Evolutionary conservation across 2,113 vertebrate species (phyloP).

Genomic region (Sander vitreus): DNA sequence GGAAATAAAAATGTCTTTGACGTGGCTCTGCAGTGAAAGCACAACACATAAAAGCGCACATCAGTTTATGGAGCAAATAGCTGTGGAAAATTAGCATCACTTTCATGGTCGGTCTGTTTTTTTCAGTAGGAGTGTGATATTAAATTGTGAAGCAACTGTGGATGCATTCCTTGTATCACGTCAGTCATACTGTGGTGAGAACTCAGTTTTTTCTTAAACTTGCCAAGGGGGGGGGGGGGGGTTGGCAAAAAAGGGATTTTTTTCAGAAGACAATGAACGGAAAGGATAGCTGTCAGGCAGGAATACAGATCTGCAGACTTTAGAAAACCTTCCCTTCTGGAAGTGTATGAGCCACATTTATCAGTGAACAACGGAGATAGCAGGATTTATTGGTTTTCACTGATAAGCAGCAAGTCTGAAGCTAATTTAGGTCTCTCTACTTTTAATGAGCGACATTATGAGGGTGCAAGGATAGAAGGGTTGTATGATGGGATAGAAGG

Average conservation of each 20-base stretch:
- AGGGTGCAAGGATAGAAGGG: neutral
- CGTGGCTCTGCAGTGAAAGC: conserved; percentile 9
- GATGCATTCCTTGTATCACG: conserved; percentile 24
- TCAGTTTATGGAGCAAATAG: conserved; percentile 28
- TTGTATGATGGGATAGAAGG: neutral
- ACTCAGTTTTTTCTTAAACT: neutral
- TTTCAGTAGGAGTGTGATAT: conserved; percentile 16
- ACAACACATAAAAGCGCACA: neutral
- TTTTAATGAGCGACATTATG: neutral
- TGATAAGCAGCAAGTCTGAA: neutral
- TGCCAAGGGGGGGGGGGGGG: neutral
- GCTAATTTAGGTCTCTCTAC: neutral
- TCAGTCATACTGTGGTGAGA: conserved; percentile 32
- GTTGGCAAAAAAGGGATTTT: neutral
- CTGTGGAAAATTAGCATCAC: conserved; percentile 39
- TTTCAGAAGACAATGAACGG: conserved; percentile 64
- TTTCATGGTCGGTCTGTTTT: conserved; percentile 2
- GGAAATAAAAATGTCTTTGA: conserved; percentile 23
- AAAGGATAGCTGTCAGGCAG: conserved; percentile 47
- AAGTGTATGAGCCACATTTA: conserved; percentile 19
- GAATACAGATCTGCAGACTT: conserved; percentile 3
- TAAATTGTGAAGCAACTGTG: conserved; percentile 23
- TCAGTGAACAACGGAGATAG: conserved; percentile 19
- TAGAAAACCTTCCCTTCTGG: neutral
- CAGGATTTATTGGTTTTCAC: neutral